phyloP scores from a whole-genome alignment of 2,113 vertebrate species.

The cat (Felis catus) region DNA sequence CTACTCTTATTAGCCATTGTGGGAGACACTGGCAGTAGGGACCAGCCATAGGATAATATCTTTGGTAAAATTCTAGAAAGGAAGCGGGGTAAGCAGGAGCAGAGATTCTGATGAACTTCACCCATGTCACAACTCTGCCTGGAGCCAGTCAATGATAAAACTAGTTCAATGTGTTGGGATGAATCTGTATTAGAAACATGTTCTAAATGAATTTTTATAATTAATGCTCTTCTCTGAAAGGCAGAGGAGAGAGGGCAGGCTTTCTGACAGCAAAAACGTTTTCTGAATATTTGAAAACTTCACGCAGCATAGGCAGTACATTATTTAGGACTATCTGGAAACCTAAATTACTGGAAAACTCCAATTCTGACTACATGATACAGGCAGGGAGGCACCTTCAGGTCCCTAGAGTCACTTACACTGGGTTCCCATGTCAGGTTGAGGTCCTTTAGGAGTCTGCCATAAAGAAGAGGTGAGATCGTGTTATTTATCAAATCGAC shows the following conservation, averaged over 20 bases:
- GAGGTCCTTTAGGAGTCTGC: not conserved
- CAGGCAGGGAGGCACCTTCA: not conserved
- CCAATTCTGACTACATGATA: not conserved
- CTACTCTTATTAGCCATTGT: not conserved
- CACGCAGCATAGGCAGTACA: accelerated
- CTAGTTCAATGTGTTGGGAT: not conserved
- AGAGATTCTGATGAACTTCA: not conserved
- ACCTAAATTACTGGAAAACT: not conserved
- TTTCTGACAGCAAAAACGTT: not conserved
- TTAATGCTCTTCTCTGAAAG: not conserved
- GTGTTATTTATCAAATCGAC: not conserved
- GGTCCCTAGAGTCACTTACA: not conserved
- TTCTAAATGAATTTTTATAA: not conserved
- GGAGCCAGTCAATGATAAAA: not conserved
- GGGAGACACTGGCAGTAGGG: not conserved
- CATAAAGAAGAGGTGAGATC: not conserved
- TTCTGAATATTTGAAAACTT: not conserved
- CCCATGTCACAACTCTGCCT: not conserved
- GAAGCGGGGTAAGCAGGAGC: not conserved
- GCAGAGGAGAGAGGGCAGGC: not conserved
- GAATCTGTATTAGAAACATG: not conserved
- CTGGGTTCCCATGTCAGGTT: not conserved
- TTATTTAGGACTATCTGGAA: not conserved
- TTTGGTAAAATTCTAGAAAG: not conserved
- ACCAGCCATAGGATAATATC: too few relatives aligned